phyloP scores from a whole-genome alignment of 1,140 invertebrate genomes.

The Drosophila suzukii region DNA sequence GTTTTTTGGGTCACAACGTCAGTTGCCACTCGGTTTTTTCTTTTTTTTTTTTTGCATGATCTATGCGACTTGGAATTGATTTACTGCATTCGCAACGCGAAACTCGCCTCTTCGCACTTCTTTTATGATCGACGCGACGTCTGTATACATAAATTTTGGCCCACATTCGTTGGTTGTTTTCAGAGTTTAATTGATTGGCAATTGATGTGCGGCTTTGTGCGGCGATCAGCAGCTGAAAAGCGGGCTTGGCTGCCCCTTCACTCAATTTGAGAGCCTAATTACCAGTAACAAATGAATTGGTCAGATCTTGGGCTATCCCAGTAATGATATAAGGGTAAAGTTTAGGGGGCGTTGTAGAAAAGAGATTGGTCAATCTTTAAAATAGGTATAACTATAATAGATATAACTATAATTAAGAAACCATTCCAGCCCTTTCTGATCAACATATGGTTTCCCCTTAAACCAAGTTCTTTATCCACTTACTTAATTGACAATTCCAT shows the following conservation, averaged over 20 bases:
- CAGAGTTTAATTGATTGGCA: slow-evolving; percentile 46
- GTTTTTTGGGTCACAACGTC: slow-evolving; percentile 48
- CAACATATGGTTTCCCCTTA: slow-evolving; percentile 6
- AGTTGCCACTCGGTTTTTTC: slow-evolving; percentile 15
- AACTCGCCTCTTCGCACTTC: slow-evolving; percentile 16
- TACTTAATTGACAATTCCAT: not conserved
- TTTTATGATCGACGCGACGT: slow-evolving; percentile 2
- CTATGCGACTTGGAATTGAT: slow-evolving; percentile 45
- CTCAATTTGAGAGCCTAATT: slow-evolving; percentile 46
- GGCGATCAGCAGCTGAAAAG: slow-evolving; percentile 28
- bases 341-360: not conserved
- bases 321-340: slow-evolving; percentile 9
- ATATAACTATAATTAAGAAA: not conserved
- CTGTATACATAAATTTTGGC: slow-evolving; percentile 31
- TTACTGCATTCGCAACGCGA: slow-evolving; percentile 39
- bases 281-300: slow-evolving; percentile 26
- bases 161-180: slow-evolving; percentile 24
- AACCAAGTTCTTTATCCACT: not conserved
- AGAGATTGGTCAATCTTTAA: not conserved
- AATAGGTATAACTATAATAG: not conserved
- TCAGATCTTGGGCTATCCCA: slow-evolving; percentile 18
- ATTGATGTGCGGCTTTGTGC: slow-evolving; percentile 61
- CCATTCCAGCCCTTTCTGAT: slow-evolving; percentile 29
- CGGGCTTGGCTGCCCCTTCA: slow-evolving; percentile 44
- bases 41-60: slow-evolving; percentile 16